phyloP scores from a whole-genome alignment of 1,140 invertebrate genomes.

The Penaeus vannamei region DNA sequence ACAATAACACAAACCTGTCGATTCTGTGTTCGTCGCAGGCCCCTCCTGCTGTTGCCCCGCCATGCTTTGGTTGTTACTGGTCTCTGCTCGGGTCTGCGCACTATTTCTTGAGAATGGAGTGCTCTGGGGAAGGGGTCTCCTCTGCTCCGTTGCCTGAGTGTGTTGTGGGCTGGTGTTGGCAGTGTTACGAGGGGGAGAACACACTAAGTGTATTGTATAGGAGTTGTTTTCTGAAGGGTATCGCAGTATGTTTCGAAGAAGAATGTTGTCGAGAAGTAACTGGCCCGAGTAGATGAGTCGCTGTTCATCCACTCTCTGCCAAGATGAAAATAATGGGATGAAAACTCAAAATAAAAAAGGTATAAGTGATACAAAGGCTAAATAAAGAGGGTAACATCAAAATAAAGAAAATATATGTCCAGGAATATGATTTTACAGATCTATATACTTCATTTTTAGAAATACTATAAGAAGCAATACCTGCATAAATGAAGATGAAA shows the following conservation, averaged over 20 bases:
- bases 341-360: no score
- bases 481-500: no score
- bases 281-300: constrained; percentile 47
- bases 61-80: background rate
- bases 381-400: no score
- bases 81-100: background rate
- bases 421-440: no score
- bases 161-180: background rate
- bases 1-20: background rate
- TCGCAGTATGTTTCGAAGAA: constrained; percentile 33
- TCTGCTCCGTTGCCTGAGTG: background rate
- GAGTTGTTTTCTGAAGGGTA: constrained; percentile 43
- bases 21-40: background rate
- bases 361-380: no score
- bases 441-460: no score
- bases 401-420: no score
- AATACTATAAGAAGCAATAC: no score
- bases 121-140: background rate
- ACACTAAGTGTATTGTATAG: constrained; percentile 48
- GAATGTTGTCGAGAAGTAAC: constrained; percentile 28
- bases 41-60: background rate
- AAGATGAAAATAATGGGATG: no score
- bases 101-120: background rate
- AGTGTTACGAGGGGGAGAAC: constrained; percentile 32
- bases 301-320: constrained; percentile 44